Evolutionary conservation across 2,113 vertebrate species (phyloP), one percentile per base, ranked within the genome.

Genomic region (Crotalus horridus): DNA sequence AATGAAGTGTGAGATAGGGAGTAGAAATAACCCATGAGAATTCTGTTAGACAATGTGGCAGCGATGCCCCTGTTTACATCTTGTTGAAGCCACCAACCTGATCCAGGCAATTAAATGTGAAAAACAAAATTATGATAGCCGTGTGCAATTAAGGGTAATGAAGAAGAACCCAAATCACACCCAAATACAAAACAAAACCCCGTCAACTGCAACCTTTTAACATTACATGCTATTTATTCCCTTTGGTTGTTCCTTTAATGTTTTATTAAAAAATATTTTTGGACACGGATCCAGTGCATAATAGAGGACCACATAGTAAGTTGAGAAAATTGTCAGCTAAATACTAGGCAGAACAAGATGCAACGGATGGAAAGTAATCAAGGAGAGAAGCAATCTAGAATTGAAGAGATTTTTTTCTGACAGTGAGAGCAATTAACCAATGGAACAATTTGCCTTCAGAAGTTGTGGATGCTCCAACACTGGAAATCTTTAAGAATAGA

Each of bases 101-200:
- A 93, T 94, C 85, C 89, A 94, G 94, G 93, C 94, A 97, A 96
- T 97, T 96, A 95, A 93, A 95, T 95, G 91, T 86, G 4, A 92
- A 94, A 94, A 89, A 94, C 94, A 93, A 90, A 48, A 53, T 88
- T 91, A 54, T 92, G 96, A 94, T 81, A 96, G 95, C 95, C 61
- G 91, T 55, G 86, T 91, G 54, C 92, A 90, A 8, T 54, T 61
- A 94, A 94, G 92, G 94, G 94, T 92, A 1, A 23, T 6, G 33
- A 5, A 55, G 39, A 94, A 94, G 12, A 95, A 61, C 92, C 56
- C 95, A 92, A 94, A 94, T 92, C 89, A 51, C n/a, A 17, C 33
- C 6, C 6, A 81, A 39, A 81, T 20, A 20, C 2, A 39, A 81
- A 39, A 20, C 69, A 81, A 81, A 81, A 81, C 17, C 2, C 6